phyloP scores from a whole-genome alignment of 2,888 invertebrate species.

The Noctua janthe region DNA sequence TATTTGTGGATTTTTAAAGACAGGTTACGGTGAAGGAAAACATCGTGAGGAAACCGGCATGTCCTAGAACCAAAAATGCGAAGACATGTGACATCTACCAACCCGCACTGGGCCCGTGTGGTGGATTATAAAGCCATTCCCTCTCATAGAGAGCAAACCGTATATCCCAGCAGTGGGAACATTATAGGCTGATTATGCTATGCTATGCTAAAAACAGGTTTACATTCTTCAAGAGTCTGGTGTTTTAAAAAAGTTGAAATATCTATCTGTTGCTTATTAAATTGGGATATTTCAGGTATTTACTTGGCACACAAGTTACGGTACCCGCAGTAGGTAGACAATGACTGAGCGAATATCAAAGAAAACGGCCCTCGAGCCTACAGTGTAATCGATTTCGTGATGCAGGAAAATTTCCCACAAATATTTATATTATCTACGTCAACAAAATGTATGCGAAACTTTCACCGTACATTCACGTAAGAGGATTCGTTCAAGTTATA shows the following conservation, averaged over 20 bases:
- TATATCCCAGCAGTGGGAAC: too few relatives aligned
- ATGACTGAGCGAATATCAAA: slow-evolving; percentile 69
- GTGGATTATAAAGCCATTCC: too few relatives aligned
- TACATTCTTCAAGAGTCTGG: not conserved
- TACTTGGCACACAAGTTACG: slow-evolving; percentile 36
- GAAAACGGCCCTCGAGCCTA: slow-evolving; percentile 48
- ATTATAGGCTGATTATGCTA: too few relatives aligned
- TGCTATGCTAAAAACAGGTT: not conserved
- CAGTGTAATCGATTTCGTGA: slow-evolving; percentile 66
- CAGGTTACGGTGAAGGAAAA: too few relatives aligned
- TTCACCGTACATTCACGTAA: slow-evolving; percentile 6
- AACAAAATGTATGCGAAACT: slow-evolving; percentile 44
- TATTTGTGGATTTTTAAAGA: not conserved
- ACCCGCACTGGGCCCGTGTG: too few relatives aligned
- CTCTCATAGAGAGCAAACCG: too few relatives aligned
- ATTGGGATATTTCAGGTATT: slow-evolving; percentile 36
- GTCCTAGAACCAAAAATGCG: too few relatives aligned
- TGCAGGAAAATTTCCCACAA: slow-evolving; percentile 61
- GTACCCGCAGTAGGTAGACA: slow-evolving; percentile 59
- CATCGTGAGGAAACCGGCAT: too few relatives aligned
- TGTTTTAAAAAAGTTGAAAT: not conserved
- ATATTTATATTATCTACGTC: slow-evolving; percentile 58
- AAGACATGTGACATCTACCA: too few relatives aligned
- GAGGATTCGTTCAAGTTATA: slow-evolving; percentile 38
- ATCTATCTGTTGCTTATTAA: not conserved